Conservation (phyloP, 1,140 invertebrate genomes). For the Drosophila ercepeae region DNA sequence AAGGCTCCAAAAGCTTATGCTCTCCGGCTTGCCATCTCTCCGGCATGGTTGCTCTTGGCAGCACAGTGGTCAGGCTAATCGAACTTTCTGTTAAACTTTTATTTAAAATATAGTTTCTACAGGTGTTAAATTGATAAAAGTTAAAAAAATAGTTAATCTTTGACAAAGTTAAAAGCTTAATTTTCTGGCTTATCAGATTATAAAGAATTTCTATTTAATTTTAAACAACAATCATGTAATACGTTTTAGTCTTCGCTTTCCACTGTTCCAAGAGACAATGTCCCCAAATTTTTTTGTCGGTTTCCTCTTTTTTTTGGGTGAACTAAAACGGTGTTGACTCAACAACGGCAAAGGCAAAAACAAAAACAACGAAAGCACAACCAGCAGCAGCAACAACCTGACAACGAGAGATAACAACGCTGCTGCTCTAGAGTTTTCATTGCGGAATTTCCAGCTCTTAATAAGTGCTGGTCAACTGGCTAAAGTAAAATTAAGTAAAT, state of each 20-base stretch:
- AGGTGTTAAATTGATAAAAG: too few species aligned
- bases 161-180: not conserved
- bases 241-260: not conserved
- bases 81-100: too few species aligned
- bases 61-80: constrained; percentile 29
- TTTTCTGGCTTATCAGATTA: too few species aligned
- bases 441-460: constrained; percentile 3
- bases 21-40: constrained; percentile 6
- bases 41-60: constrained; percentile 11
- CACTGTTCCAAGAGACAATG: constrained; percentile 28
- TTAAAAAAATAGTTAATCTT: not conserved
- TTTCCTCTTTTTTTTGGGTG: constrained; percentile 37
- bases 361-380: constrained; percentile 6
- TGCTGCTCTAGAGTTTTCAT: constrained; percentile 1
- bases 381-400: constrained; percentile 33
- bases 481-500: constrained; percentile 35
- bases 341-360: constrained; percentile 33
- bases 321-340: constrained; percentile 58
- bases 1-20: not conserved
- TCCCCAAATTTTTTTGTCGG: constrained; percentile 27
- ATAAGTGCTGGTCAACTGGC: constrained; percentile 27
- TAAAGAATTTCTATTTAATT: not conserved
- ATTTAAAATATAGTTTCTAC: too few species aligned
- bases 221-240: too few species aligned
- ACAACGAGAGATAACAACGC: constrained; percentile 30